A percentile compares a stretch with the other conserved stretches of the same genome.
phyloP scores from a whole-genome alignment of 2,113 vertebrate species.

The Tragelaphus strepsiceros region DNA sequence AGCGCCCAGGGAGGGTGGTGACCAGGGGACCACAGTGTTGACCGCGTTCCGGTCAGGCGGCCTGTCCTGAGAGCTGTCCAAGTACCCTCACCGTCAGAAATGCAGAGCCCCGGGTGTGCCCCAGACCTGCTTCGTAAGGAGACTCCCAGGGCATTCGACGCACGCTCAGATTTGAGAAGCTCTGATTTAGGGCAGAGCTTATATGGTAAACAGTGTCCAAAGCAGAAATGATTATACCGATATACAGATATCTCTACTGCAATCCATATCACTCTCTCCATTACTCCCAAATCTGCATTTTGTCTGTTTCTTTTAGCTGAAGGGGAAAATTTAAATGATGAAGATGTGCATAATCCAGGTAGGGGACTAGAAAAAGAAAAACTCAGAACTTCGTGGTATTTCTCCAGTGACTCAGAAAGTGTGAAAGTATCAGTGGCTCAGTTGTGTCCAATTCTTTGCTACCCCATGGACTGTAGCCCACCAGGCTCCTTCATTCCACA shows the following conservation, averaged over 20 bases:
- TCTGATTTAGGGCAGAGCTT: background rate
- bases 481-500: background rate
- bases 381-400: background rate
- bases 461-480: background rate
- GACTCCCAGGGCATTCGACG: background rate
- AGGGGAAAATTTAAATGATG: background rate
- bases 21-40: rapidly evolving
- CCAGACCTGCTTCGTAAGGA: background rate
- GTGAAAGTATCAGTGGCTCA: background rate
- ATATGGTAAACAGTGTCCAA: background rate
- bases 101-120: background rate
- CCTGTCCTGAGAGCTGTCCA: background rate
- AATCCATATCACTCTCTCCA: background rate
- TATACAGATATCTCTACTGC: background rate
- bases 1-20: background rate
- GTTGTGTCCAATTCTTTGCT: background rate
- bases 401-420: background rate
- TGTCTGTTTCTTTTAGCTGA: background rate
- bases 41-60: rapidly evolving
- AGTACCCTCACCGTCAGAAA: background rate
- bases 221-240: background rate
- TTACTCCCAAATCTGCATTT: background rate
- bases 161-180: background rate
- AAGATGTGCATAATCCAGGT: background rate
- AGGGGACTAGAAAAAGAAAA: background rate